These are phyloP conservation scores for Liparis tanakae DNA, from an alignment of 2,797 vertebrate genomes.

Conservation along the genomic window DNA sequence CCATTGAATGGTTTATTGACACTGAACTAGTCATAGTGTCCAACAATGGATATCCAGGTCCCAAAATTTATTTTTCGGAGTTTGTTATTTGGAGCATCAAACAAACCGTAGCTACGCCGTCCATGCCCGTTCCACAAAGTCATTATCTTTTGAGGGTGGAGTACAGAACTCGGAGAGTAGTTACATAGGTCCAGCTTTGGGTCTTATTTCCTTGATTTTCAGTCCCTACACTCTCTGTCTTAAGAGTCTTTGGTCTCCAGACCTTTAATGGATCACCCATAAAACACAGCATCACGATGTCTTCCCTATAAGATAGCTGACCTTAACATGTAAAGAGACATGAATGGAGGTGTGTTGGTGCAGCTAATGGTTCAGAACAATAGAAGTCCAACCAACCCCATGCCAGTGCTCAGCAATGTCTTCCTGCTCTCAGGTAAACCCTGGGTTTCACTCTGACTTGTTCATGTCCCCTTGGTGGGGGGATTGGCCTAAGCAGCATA, in stretches of 20 bases:
- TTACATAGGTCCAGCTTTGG: not conserved
- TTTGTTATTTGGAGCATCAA: no score
- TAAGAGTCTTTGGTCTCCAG: not conserved
- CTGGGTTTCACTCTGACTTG: slow-evolving; percentile 25
- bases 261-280: not conserved
- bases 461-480: slow-evolving; percentile 31
- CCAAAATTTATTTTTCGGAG: no score
- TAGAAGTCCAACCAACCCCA: slow-evolving; percentile 46
- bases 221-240: not conserved
- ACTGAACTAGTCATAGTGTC: no score
- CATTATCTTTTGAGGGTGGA: not conserved
- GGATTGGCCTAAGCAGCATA: slow-evolving; percentile 75
- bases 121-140: not conserved
- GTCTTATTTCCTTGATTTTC: not conserved
- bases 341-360: slow-evolving; percentile 6
- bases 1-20: no score
- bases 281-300: not conserved
- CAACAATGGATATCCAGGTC: no score
- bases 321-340: slow-evolving; percentile 3
- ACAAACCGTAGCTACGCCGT: not conserved
- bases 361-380: slow-evolving; percentile 37
- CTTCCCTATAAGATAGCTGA: not conserved
- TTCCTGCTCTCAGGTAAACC: slow-evolving; percentile 52
- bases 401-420: slow-evolving; percentile 47
- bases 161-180: not conserved